phyloP scores from a whole-genome alignment of 1,140 invertebrate genomes.

The Andrena cerasifolii region DNA sequence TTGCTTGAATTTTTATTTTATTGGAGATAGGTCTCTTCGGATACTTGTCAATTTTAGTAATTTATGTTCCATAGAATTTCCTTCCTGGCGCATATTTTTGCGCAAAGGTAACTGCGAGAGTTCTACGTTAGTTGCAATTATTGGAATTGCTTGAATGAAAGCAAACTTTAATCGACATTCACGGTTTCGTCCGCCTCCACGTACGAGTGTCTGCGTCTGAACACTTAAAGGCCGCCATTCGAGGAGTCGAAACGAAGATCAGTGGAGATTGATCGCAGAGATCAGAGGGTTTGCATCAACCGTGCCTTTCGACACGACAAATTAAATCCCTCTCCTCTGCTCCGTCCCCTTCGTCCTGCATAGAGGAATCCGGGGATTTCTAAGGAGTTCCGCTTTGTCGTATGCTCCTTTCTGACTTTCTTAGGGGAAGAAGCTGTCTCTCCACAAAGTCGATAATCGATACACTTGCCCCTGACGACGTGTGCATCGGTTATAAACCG shows the following conservation, averaged over 20 bases:
- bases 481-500: background rate
- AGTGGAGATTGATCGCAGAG: conserved; percentile 39
- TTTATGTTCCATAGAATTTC: too few relatives aligned
- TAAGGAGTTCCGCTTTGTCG: conserved; percentile 45
- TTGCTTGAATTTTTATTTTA: too few relatives aligned
- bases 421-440: background rate
- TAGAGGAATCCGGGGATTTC: conserved; percentile 52
- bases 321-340: conserved; percentile 56
- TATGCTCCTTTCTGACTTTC: conserved; percentile 42
- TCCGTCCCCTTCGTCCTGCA: conserved; percentile 21
- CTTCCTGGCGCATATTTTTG: too few relatives aligned
- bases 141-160: background rate
- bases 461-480: background rate
- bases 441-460: conserved; percentile 23
- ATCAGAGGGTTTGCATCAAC: conserved; percentile 52
- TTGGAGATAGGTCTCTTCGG: too few relatives aligned
- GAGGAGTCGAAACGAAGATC: conserved; percentile 29
- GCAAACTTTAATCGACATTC: background rate
- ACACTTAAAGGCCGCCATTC: conserved; percentile 27
- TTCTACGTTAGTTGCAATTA: background rate
- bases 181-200: background rate
- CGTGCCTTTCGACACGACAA: conserved; percentile 50
- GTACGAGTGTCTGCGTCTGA: background rate
- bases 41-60: too few relatives aligned
- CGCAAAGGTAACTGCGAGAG: too few relatives aligned